Percentiles rank a stretch among this genome's conserved stretches.
phyloP scores from a whole-genome alignment of 2,113 vertebrate species.

The Microcebus jonahi region DNA sequence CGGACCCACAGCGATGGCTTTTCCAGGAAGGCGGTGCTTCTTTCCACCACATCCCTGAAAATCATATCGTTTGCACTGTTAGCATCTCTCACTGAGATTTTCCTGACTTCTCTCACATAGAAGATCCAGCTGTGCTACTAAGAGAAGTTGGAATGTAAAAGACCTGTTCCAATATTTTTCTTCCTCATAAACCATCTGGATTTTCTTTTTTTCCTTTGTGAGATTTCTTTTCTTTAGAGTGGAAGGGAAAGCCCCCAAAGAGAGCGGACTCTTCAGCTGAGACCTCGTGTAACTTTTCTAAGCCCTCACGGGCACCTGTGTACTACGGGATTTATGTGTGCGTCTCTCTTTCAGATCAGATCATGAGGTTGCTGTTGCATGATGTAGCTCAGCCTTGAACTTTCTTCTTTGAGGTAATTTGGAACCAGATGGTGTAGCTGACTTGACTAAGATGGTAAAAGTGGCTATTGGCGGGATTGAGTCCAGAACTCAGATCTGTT shows the following conservation, averaged over 20 bases:
- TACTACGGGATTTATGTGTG: accelerated
- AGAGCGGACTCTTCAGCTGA: background rate
- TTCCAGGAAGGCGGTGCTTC: background rate
- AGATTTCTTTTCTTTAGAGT: background rate
- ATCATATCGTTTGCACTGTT: constrained; percentile 57
- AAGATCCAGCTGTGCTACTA: constrained; percentile 48
- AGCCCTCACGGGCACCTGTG: background rate
- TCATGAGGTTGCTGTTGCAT: accelerated
- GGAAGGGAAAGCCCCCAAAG: background rate
- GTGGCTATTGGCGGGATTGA: background rate
- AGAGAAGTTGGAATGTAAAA: constrained; percentile 50
- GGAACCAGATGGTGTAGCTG: background rate
- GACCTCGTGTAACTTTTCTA: background rate
- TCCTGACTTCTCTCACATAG: constrained; percentile 22
- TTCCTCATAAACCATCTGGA: constrained; percentile 48
- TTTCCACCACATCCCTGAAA: constrained; percentile 12
- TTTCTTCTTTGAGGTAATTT: background rate
- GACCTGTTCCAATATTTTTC: background rate
- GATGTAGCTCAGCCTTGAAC: background rate
- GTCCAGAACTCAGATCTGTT: background rate
- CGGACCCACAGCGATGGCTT: background rate
- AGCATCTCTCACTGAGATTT: constrained; percentile 21
- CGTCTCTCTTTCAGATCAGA: background rate
- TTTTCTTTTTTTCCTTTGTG: background rate
- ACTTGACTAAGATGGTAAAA: background rate